A percentile compares a stretch with the other conserved stretches of the same genome.
phyloP scores from a whole-genome alignment of 2,113 vertebrate species.

The Misgurnus anguillicaudatus region DNA sequence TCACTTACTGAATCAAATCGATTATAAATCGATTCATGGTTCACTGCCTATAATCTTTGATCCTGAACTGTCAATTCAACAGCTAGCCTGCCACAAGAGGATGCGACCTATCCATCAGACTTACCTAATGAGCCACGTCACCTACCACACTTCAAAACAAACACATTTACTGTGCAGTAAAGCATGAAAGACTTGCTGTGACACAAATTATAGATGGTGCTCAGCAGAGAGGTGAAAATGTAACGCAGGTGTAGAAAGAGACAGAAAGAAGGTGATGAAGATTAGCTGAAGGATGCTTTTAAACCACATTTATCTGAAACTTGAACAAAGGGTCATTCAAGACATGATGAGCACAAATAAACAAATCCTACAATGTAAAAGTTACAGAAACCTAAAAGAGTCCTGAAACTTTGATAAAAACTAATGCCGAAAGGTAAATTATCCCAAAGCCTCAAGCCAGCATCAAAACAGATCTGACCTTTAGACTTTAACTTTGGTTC shows the following conservation, averaged over 20 bases:
- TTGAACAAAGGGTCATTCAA: slow-evolving; percentile 22
- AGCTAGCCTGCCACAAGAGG: not conserved
- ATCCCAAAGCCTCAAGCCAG: not conserved
- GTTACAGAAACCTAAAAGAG: not conserved
- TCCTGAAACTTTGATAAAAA: not conserved
- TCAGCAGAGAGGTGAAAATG: slow-evolving; percentile 36
- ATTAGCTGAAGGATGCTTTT: not conserved
- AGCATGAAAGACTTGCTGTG: slow-evolving; percentile 33
- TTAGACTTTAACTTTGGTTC: not conserved
- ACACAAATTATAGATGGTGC: slow-evolving; percentile 45
- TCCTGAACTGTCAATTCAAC: slow-evolving; percentile 44
- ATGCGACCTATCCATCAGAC: slow-evolving; percentile 6
- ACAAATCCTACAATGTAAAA: slow-evolving; percentile 41
- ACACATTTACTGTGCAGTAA: slow-evolving; percentile 41
- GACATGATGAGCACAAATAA: slow-evolving; percentile 32
- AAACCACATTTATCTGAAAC: slow-evolving; percentile 47
- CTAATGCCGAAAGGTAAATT: not conserved
- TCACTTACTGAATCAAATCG: not conserved
- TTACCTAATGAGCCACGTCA: not conserved
- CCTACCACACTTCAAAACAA: slow-evolving; percentile 31
- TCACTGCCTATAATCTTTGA: slow-evolving; percentile 59
- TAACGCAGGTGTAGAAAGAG: not conserved
- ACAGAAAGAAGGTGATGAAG: slow-evolving; percentile 39
- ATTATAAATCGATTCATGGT: slow-evolving; percentile 53
- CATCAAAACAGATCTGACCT: not conserved